Evolutionary conservation across 2,888 invertebrate genomes (phyloP), one percentile per base, ranked within the genome.

Genomic region (Cryptocephalus primarius): DNA sequence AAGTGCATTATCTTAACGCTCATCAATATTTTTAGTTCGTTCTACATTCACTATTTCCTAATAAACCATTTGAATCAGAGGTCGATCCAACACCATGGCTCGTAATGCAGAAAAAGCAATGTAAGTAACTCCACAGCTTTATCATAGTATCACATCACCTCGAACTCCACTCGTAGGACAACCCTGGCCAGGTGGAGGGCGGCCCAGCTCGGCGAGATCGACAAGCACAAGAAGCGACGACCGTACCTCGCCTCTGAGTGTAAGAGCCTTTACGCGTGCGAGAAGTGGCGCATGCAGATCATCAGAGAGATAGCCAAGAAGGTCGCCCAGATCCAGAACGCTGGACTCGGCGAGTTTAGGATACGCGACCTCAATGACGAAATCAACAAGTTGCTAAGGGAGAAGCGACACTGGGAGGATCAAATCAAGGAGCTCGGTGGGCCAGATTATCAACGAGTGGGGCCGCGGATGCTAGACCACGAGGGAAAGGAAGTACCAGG

Each of bases 311-410:
- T 99, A 39, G 93, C 97, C 0, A 90, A 94, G 65, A 99, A 99
- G 75, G 97, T 99, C 0, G 90, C 97, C 1, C 94, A 96, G 71
- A 99, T 99, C 66, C 99, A 99, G 69, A 97, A 97, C 72, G 93
- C 99, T 55, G 99, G 99, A 48, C 76, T 99, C n/a, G 99, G 99
- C 3, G 99, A 99, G 72, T 99, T 96, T 68, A 83, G 96, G 22
- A 90, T 99, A 53, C 79, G 99, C 11, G 99, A 99, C 67, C 73
- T 99, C 14, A 99, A 99, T 68, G 99, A 99, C 72, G 97, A 99
- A 71, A 99, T 99, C 57, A 99, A 99, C 71, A 97, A 99, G 71
- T 69, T 97, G 53, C 76, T 99, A 49, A 76, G 96, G 41, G 94
- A 97, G 65, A 96, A 96, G 65, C 80, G 93, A 0, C 95, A 96